These are phyloP conservation scores for Catocala sponsa DNA, from an alignment of 2,888 invertebrate species.

Conservation along the genomic window DNA sequence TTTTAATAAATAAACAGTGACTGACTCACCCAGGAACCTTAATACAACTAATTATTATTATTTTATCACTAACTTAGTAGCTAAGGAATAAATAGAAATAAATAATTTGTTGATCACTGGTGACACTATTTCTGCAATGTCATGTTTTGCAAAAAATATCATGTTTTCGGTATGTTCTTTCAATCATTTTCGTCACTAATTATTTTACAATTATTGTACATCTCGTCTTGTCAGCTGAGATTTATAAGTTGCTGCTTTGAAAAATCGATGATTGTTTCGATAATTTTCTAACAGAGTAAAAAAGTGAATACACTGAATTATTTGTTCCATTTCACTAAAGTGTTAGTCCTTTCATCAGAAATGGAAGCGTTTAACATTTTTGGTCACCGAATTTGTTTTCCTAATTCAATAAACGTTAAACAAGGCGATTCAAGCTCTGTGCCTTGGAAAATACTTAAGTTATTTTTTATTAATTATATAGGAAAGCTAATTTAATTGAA, in stretches of 20 bases:
- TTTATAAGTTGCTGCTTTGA: background rate
- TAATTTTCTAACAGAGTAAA: no score
- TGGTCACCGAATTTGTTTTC: constrained; percentile 3
- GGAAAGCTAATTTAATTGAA: no score
- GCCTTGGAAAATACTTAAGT: no score
- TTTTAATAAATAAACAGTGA: constrained; percentile 54
- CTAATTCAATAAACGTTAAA: background rate
- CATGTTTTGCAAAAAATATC: constrained; percentile 1
- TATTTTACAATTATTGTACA: background rate
- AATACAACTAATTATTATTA: constrained; percentile 26
- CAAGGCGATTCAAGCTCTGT: background rate
- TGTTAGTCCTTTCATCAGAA: background rate
- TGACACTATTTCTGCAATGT: constrained; percentile 23
- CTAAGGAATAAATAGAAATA: constrained; percentile 60
- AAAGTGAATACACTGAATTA: background rate
- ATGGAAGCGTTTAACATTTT: background rate
- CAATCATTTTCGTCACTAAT: no score
- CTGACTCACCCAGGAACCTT: constrained; percentile 56
- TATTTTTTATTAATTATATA: no score
- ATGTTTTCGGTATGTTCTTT: no score
- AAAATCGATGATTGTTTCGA: no score
- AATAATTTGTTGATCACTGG: constrained; percentile 61
- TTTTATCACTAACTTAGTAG: constrained; percentile 43
- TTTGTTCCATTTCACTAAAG: constrained; percentile 7
- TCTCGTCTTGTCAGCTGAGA: background rate